These are phyloP conservation scores for Calosoma granatense DNA, from an alignment of 1,140 invertebrate species.

Conservation along the genomic window DNA sequence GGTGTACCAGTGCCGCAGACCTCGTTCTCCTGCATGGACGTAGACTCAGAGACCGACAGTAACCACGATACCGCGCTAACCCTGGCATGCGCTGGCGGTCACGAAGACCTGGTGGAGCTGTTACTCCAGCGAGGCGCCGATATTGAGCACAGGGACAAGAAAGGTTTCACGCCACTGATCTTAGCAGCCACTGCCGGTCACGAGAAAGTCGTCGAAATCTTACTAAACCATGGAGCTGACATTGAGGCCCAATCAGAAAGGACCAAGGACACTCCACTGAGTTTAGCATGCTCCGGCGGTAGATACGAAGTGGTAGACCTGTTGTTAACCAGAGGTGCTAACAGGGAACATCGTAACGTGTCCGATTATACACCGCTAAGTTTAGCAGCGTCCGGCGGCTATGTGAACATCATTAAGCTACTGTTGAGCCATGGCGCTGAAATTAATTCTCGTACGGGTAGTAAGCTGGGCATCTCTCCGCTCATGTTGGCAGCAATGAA, in stretches of 20 bases:
- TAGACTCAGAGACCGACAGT: constrained; percentile 94
- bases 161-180: constrained; percentile 96
- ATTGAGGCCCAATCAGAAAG: constrained; percentile 97
- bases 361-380: constrained; percentile 98
- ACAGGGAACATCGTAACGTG: constrained; percentile 98
- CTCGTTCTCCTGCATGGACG: constrained; percentile 64
- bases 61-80: constrained; percentile 98
- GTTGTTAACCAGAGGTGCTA: constrained; percentile 77
- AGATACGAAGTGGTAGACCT: constrained; percentile 90
- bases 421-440: constrained; percentile 86
- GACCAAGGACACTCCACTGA: constrained; percentile 97
- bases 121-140: constrained; percentile 82
- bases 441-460: constrained; percentile 96
- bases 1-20: constrained; percentile 27
- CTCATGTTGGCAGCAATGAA: constrained; percentile 99
- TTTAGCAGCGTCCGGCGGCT: constrained; percentile 94
- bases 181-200: constrained; percentile 95
- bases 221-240: constrained; percentile 86
- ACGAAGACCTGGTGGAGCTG: constrained; percentile 89
- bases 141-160: constrained; percentile 98
- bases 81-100: constrained; percentile 92
- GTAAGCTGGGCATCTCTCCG: constrained; percentile 95
- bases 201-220: constrained; percentile 87
- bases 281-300: constrained; percentile 94
- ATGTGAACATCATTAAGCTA: constrained; percentile 97